Evolutionary conservation across 2,888 invertebrate genomes (phyloP).

Genomic region (Arctia plantaginis): DNA sequence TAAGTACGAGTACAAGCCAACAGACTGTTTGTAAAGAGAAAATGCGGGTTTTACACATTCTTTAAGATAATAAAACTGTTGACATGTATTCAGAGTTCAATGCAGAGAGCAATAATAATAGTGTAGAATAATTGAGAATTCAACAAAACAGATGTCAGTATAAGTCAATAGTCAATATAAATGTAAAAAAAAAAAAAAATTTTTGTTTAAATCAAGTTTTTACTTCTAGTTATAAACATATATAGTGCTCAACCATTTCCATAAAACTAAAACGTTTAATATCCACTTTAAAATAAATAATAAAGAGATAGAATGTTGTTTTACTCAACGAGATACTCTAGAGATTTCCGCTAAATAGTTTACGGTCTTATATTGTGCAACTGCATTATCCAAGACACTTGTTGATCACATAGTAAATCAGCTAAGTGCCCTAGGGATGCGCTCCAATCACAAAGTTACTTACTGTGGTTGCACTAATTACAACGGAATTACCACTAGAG

Average conservation of each 20-base stretch:
- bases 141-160: neutral
- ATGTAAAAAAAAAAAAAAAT: neutral
- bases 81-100: too few species aligned
- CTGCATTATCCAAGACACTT: slow-evolving; percentile 35
- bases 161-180: too few species aligned
- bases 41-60: too few species aligned
- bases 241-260: neutral
- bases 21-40: too few species aligned
- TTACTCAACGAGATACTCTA: slow-evolving; percentile 14
- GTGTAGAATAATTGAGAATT: neutral
- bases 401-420: slow-evolving; percentile 40
- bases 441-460: slow-evolving; percentile 42
- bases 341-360: slow-evolving; percentile 17
- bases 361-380: slow-evolving; percentile 22
- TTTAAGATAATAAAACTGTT: too few species aligned
- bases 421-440: slow-evolving; percentile 41
- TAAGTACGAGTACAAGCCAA: too few species aligned
- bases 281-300: neutral
- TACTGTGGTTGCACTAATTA: slow-evolving; percentile 47
- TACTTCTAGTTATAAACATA: neutral
- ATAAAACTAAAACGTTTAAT: neutral
- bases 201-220: neutral
- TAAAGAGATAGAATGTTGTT: neutral
- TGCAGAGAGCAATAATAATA: too few species aligned
- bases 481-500: slow-evolving; percentile 13